phyloP scores from a whole-genome alignment of 2,888 invertebrate species.

The Lacanobia oleracea region DNA sequence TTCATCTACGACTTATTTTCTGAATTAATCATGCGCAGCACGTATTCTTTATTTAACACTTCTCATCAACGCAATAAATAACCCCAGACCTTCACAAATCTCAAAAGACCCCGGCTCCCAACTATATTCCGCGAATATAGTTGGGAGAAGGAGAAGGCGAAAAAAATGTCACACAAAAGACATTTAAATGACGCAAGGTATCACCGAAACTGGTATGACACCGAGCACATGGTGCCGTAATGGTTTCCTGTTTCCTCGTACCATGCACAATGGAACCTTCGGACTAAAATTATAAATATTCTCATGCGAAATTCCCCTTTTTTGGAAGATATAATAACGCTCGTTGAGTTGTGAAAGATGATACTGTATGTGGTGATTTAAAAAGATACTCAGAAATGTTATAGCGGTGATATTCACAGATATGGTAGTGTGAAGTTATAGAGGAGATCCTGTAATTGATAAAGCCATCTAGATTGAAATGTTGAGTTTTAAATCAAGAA shows the following conservation, averaged over 20 bases:
- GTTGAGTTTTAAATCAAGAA: slow-evolving; percentile 9
- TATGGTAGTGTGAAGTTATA: slow-evolving; percentile 27
- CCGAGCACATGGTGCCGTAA: slow-evolving; percentile 84
- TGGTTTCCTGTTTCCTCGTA: slow-evolving; percentile 87
- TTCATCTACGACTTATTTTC: not conserved
- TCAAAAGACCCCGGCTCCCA: slow-evolving; percentile 13
- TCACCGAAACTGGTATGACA: slow-evolving; percentile 81
- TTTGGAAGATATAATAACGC: slow-evolving; percentile 75
- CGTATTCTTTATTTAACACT: slow-evolving; percentile 4
- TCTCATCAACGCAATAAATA: slow-evolving; percentile 42
- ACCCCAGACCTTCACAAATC: slow-evolving; percentile 43
- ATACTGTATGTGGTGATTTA: slow-evolving; percentile 64
- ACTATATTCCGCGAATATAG: slow-evolving; percentile 53
- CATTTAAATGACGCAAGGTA: slow-evolving; percentile 73
- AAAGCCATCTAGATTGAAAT: slow-evolving; percentile 24
- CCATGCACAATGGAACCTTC: slow-evolving; percentile 80
- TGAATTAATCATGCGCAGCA: slow-evolving; percentile 4
- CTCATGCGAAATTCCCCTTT: slow-evolving; percentile 71
- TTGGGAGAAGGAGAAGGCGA: too few relatives aligned
- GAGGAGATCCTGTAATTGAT: slow-evolving; percentile 29
- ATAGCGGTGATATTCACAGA: slow-evolving; percentile 10
- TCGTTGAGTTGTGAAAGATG: slow-evolving; percentile 57
- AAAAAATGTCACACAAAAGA: slow-evolving; percentile 61
- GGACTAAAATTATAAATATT: slow-evolving; percentile 83
- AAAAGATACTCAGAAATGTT: slow-evolving; percentile 41